Percentiles rank a stretch among this genome's conserved stretches.
These are phyloP conservation scores for Eilema griseolum DNA, from an alignment of 2,888 invertebrate species.

Conservation along the genomic window DNA sequence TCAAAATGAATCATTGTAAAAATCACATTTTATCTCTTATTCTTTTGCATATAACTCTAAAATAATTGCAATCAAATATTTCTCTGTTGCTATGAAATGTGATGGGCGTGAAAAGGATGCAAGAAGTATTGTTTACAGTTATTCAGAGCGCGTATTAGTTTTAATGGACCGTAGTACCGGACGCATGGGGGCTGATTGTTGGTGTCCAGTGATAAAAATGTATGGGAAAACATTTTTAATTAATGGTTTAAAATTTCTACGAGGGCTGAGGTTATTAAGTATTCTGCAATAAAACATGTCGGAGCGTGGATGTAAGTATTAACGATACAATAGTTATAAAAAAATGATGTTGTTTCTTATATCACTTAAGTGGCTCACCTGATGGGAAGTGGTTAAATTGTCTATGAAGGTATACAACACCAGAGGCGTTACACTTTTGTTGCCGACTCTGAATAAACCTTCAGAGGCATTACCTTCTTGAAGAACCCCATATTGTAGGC, in stretches of 20 bases:
- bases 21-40: constrained; percentile 1
- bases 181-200: constrained; percentile 74
- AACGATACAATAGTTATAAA: background rate
- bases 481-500: too few relatives aligned
- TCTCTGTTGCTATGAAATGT: constrained; percentile 64
- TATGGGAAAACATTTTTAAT: constrained; percentile 58
- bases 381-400: too few relatives aligned
- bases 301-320: background rate
- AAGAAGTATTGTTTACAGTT: constrained; percentile 64
- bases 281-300: constrained; percentile 2
- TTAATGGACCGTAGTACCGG: constrained; percentile 72
- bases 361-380: too few relatives aligned
- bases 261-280: constrained; percentile 13
- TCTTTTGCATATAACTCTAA: accelerated
- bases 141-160: constrained; percentile 68
- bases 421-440: too few relatives aligned
- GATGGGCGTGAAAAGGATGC: constrained; percentile 62
- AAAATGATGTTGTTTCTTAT: background rate
- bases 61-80: constrained; percentile 20
- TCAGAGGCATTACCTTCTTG: too few relatives aligned
- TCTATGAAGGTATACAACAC: too few relatives aligned
- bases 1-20: too few relatives aligned
- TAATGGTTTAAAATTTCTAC: constrained; percentile 29
- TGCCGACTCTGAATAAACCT: too few relatives aligned
- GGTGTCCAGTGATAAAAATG: constrained; percentile 64